Evolutionary conservation across 2,113 vertebrate species (phyloP), one percentile per base, ranked within the genome.

Genomic region (Narcine bancroftii): DNA sequence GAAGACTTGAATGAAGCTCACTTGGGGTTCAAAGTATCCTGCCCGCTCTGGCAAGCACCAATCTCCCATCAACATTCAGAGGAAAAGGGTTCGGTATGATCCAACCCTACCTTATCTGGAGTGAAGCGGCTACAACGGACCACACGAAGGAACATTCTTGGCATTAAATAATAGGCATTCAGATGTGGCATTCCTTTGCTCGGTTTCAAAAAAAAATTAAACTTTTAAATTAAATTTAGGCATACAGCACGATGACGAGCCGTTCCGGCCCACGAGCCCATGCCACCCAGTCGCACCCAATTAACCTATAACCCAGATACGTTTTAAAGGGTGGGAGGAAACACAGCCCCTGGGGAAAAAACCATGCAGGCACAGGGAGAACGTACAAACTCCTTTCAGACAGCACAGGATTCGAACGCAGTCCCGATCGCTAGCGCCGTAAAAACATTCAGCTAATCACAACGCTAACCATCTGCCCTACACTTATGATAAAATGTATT

Each of bases 141-240:
- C 95, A 3, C 6, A 92, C 92, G 92, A 0, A 0, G 96, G 95
- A 0, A 91, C 93, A 0, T 96, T 98, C 93, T 93, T 85, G 0
- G 96, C 98, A 96, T 95, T 92, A 94, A 99, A 99, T 96, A 99
- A 97, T 0, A 98, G 98, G 0, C 97, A 98, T 94, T 96, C 98
- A 0, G 98, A 98, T 99, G 94, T 65, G 4, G 53, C n/a, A 66
- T 29, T 63, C 36, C 36, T 53, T 81, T 33, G 47, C 29, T 53
- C 0, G 26, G 11, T 53, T 15, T 53, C 50, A 33, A 19, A 83
- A 53, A 53, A 29, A 81, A 33, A 53, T 83, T 10, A 53, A 24
- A 29, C 2, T 26, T 81, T 77, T 6, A n/a, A n/a, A 21, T 77
- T 47, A 45, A 45, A 45, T 73, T 73, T n/a, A n/a, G n/a, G n/a